phyloP scores from a whole-genome alignment of 2,113 vertebrate genomes.

The human (Homo sapiens) region DNA sequence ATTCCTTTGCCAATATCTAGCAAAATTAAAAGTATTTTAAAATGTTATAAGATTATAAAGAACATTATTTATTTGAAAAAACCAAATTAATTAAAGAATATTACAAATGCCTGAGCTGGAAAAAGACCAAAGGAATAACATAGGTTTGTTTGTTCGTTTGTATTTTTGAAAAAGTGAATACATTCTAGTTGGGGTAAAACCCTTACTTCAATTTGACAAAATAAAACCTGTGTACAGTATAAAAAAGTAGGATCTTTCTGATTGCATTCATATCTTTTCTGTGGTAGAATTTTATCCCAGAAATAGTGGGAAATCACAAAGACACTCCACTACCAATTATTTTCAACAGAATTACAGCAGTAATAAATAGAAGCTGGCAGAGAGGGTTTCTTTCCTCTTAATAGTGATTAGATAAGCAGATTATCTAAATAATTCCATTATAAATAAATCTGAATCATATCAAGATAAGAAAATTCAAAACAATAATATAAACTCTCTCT shows the following conservation, averaged over 20 bases:
- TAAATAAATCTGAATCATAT: neutral
- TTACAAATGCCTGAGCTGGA: neutral
- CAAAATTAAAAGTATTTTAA: neutral
- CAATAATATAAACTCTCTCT: neutral
- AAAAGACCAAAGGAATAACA: neutral
- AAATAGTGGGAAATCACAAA: neutral
- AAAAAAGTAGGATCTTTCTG: neutral
- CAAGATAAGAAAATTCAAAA: neutral
- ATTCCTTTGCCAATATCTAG: neutral
- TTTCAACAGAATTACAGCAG: neutral
- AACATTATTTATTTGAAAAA: neutral
- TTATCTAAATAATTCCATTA: neutral
- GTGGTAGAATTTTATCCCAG: neutral
- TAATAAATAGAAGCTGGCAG: neutral
- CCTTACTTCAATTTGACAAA: neutral
- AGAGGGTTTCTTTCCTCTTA: neutral
- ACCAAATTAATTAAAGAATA: neutral
- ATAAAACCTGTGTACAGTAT: neutral
- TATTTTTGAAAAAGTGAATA: neutral
- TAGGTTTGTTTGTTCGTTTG: neutral
- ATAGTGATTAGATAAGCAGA: neutral
- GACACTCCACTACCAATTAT: neutral
- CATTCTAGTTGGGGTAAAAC: neutral
- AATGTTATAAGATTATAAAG: neutral
- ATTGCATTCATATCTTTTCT: neutral